A percentile compares a stretch with the other conserved stretches of the same genome.
Evolutionary conservation across 2,888 invertebrate genomes (phyloP).

Genomic region (Eristalis arbustorum): DNA sequence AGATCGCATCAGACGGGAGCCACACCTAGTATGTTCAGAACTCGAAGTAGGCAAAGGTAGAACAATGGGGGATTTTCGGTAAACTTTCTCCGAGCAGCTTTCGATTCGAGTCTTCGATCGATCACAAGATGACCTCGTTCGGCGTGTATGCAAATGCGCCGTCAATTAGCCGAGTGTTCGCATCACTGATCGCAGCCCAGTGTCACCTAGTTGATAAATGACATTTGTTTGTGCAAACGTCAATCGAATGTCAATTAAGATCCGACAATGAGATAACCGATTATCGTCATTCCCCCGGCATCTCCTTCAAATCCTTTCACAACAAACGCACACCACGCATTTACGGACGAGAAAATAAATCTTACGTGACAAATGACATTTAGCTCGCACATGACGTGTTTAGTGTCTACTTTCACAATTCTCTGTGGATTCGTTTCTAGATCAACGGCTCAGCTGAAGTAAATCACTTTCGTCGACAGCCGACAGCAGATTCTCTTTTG

Average conservation of each 20-base stretch:
- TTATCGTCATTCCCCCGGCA: not conserved
- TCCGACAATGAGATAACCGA: not conserved
- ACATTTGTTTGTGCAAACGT: not conserved
- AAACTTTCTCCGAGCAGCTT: not conserved
- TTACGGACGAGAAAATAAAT: not conserved
- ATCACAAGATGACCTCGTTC: not conserved
- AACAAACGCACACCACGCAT: not conserved
- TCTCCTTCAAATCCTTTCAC: not conserved
- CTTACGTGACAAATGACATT: not conserved
- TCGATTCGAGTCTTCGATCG: not conserved
- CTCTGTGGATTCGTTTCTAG: not conserved
- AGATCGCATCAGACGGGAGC: not conserved
- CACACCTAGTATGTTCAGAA: not conserved
- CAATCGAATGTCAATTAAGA: not conserved
- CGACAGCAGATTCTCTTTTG: not conserved
- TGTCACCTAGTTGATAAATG: not conserved
- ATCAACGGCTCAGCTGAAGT: not conserved
- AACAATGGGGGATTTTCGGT: not conserved
- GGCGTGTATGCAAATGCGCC: not conserved
- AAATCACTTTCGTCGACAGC: not conserved
- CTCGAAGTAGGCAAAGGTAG: not conserved
- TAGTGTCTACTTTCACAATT: not conserved
- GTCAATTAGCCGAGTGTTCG: not conserved
- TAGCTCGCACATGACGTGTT: not conserved
- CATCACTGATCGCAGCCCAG: not conserved